phyloP scores from a whole-genome alignment of 2,797 vertebrate genomes.

The Argentina silus region DNA sequence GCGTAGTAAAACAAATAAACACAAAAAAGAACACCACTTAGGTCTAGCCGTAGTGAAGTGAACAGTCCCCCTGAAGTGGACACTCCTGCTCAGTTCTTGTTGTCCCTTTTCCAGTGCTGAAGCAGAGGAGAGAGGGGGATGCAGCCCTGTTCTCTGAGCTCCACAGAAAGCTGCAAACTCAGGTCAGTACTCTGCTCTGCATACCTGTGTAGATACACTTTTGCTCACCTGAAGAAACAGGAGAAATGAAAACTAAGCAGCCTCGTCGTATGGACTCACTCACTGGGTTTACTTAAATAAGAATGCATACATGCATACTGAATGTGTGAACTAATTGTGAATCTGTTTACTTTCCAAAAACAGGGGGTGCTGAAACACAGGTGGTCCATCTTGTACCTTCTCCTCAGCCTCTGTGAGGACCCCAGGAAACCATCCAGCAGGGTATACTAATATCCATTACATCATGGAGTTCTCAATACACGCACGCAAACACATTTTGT shows the following conservation, averaged over 20 bases:
- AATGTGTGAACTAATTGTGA: not conserved
- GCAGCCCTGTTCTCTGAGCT: slow-evolving; percentile 95
- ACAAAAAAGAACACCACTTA: slow-evolving; percentile 49
- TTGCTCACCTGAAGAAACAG: not conserved
- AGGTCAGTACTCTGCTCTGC: slow-evolving; percentile 74
- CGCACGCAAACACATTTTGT: slow-evolving; percentile 1
- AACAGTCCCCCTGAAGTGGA: too few species aligned
- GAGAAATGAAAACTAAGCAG: too few species aligned
- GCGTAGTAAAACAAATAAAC: slow-evolving; percentile 37
- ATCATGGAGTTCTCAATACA: not conserved
- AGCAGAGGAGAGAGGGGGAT: slow-evolving; percentile 91
- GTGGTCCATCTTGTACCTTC: slow-evolving; percentile 96
- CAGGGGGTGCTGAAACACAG: slow-evolving; percentile 95
- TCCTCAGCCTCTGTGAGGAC: slow-evolving; percentile 97
- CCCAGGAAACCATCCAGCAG: slow-evolving; percentile 87
- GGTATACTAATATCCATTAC: not conserved
- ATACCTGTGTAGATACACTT: not conserved
- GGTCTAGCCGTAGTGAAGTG: not conserved
- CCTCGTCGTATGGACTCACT: not conserved
- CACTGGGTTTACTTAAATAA: too few species aligned
- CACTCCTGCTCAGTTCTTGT: not conserved
- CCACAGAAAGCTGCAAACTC: slow-evolving; percentile 93
- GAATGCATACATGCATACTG: too few species aligned
- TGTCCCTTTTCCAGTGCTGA: slow-evolving; percentile 80
- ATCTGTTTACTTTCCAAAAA: slow-evolving; percentile 30